Base-by-base conservation (phyloP, 30 jellyfish, hydroid and myxozoan species). In the Morbakka virulenta region DNA sequence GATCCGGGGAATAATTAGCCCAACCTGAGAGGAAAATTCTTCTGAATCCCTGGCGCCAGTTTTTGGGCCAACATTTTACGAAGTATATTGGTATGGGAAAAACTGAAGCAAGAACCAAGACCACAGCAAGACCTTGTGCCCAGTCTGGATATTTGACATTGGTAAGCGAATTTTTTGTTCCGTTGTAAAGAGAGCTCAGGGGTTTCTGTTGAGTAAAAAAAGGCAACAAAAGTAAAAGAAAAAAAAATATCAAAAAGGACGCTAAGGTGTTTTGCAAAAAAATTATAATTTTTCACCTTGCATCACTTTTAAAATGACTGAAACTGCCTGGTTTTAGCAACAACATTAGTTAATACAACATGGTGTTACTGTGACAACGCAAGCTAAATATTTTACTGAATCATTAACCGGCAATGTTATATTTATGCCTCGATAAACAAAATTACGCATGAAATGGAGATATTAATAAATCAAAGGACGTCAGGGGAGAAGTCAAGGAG, bases 21-120 rank as follows among this genome's bases (percentile, higher is more conserved):
- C n/a, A 1, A 3, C 95, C 95, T 6, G 95, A 84, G 30, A 84
- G 83, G 73, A 84, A 84, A 0, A 27, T 65, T 11, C 69, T 34
- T 1, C 89, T 82, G 66, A 84, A 74, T 0, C 95, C 95, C 3
- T 32, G 53, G 25, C 89, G 89, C 95, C 95, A 84, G 72, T 76
- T 41, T 69, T 77, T 82, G 0, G 98, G 98, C 98, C 98, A 91
- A 83, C 84, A 83, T 72, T 91, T 91, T 28, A 91, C 48, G 75
- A 91, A 65, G 79, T 81, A 91, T 48, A 83, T 41, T 12, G 98
- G 98, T 2, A 91, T 75, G 2, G 98, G 98, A 51, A 84, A 67
- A 32, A 91, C 98, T 2, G 98, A 91, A 6, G 83, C 85, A 64
- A 91, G 62, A 28, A 91, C 98, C 32, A 91, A 70, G 29, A 91